Base-by-base conservation (phyloP, 30 jellyfish, hydroid and myxozoan species). In the Pseudorhiza aurosa region DNA sequence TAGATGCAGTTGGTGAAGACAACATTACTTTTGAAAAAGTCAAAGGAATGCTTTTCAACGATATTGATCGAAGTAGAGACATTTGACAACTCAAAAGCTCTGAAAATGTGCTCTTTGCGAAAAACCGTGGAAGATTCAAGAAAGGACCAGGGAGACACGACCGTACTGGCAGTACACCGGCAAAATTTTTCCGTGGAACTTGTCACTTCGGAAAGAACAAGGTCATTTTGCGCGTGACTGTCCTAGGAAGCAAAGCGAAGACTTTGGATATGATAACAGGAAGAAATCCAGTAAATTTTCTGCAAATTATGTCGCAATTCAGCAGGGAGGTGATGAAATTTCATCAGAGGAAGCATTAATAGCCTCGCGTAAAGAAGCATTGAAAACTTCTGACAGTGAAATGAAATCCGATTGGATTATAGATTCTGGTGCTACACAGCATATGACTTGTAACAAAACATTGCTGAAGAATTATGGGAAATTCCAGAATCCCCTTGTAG, bases 341-440 rank as follows among this genome's bases (percentile, higher is more conserved):
- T 35, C 43, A 26, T 35, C 14, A 6, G 70, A 70, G 51, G 84
- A 53, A 53, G 67, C 67, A 12, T 21, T 53, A 21, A 12, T 53
- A 47, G 62, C 62, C 36, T 33, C 65, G 14, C 36, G 53, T 67
- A 50, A 70, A 35, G 71, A 70, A n/a, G 76, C 79, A 50, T 74
- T 74, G 64, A 31, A 0, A 24, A 7, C 87, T 31, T 22, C 85
- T 49, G 74, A 72, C 58, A 19, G 55, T 21, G 58, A 21, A 17
- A 40, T 21, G 31, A 57, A 74, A 29, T 53, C 57, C 30, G 56
- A 37, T 44, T 76, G 89, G 89, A 57, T 58, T n/a, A 58, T 76
- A 9, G 85, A 79, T 33, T 79, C 85, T 33, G 74, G 91, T 27
- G 91, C 91, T 29, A 79, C 91, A 17, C 85, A 60, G 65, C 85